Base-by-base conservation (phyloP, 2,888 invertebrate genomes). In the Andrena dorsata region DNA sequence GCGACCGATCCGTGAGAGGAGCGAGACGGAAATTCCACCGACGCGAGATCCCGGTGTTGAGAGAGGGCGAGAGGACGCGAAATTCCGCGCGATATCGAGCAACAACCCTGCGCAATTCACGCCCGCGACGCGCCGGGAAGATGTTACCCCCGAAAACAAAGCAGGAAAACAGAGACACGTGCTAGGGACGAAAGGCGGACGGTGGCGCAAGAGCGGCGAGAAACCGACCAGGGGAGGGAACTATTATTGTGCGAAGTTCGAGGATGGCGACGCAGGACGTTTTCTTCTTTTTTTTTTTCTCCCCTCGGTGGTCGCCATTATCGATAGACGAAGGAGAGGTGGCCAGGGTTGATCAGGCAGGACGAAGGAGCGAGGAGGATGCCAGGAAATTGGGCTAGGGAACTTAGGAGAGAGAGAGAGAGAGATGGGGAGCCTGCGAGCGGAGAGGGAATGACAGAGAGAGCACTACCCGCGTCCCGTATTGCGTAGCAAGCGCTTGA, bases 401-500 rank as follows among this genome's bases (percentile, higher is more conserved):
- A 20, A 47, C 23, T 28, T 60, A 20, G 4, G 20, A 63, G 30
- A 7, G 26, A 23, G 49, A 41, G n/a, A 1, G 20, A 63, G 30
- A 7, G 26, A 23, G 49, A 41, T 16, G 7, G 30, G 56, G 23
- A 53, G 32, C 2, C 35, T 4, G 56, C 13, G 20, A 35, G 49
- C 1, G 41, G 41, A 16, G 30, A 32, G 32, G 47, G 41, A 35
- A 69, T 35, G 60, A 63, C 56, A 23, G n/a, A 60, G 41, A 80
- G 66, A 69, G 71, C 10, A 69, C 69, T 58, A 69, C 26, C 60
- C 83, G 82, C 80, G 85, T 89, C 86, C 88, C 86, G 89, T 92
- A 90, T 92, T 91, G 91, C 92, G 91, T 92, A 92, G 91, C 89
- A 91, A 89, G 87, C 88, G 91, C 90, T 91, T 92, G 92, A 92